Conservation (phyloP, 2,113 vertebrate genomes). For the Nothocercus julius region DNA sequence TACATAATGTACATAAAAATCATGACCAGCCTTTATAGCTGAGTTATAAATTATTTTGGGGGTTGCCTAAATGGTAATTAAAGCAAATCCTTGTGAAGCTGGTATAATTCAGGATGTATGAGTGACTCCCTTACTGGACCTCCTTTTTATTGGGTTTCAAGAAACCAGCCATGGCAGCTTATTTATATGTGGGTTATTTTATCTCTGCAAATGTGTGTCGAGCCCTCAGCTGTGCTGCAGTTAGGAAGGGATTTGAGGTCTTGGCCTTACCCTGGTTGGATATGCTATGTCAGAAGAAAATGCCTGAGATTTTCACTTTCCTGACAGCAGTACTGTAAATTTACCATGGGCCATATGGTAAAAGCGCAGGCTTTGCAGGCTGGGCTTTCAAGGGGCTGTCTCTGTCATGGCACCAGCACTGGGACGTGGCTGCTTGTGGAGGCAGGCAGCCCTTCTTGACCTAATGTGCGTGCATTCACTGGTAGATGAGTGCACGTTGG, state of each 20-base stretch:
- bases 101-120: conserved; percentile 2
- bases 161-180: neutral
- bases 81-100: neutral
- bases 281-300: neutral
- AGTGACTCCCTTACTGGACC: neutral
- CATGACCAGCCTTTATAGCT: neutral
- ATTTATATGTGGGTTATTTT: neutral
- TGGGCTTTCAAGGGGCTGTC: neutral
- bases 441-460: neutral
- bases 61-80: neutral
- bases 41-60: conserved; percentile 10
- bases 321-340: neutral
- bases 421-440: neutral
- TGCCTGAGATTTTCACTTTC: neutral
- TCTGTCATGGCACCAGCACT: neutral
- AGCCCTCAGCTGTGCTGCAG: neutral
- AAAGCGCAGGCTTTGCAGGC: neutral
- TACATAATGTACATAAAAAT: neutral
- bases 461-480: neutral
- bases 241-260: neutral
- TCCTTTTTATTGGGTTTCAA: neutral
- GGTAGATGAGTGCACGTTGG: neutral
- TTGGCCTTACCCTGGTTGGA: neutral
- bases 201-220: neutral
- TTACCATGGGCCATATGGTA: neutral